phyloP scores from a whole-genome alignment of 2,797 vertebrate species.

The Pagetopsis macropterus region DNA sequence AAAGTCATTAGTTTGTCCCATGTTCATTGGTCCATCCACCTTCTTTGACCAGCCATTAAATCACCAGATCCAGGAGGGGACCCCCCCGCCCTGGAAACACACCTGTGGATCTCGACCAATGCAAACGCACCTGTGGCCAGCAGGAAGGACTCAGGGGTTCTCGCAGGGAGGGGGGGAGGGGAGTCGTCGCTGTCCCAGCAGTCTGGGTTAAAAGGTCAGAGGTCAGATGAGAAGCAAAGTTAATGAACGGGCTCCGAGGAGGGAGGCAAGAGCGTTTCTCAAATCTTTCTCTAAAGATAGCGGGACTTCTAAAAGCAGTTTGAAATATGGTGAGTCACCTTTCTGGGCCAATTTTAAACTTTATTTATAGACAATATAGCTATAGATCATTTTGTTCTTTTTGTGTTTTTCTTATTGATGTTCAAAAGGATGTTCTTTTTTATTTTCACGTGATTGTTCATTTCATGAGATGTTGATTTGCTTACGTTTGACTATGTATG shows the following conservation, averaged over 20 bases:
- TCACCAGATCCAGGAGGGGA: slow-evolving; percentile 20
- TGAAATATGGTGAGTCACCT: background rate
- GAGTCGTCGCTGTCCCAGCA: slow-evolving; percentile 89
- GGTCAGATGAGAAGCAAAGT: slow-evolving; percentile 78
- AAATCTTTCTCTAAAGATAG: background rate
- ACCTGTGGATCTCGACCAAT: slow-evolving; percentile 57
- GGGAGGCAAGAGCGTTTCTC: slow-evolving; percentile 9
- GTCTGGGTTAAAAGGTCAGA: slow-evolving; percentile 87
- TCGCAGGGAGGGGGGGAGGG: slow-evolving; percentile 92
- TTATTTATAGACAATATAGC: too few relatives aligned
- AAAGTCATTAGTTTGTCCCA: background rate
- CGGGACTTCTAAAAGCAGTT: background rate
- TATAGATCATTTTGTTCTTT: too few relatives aligned
- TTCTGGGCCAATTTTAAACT: background rate
- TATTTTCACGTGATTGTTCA: too few relatives aligned
- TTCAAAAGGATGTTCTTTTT: too few relatives aligned
- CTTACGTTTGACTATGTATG: too few relatives aligned
- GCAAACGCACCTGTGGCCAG: slow-evolving; percentile 90
- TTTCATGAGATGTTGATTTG: too few relatives aligned
- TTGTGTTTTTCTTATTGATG: too few relatives aligned
- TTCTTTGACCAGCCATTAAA: background rate
- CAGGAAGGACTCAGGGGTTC: slow-evolving; percentile 95
- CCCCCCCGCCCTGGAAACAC: slow-evolving; percentile 40
- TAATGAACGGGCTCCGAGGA: slow-evolving; percentile 48
- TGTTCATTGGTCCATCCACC: slow-evolving; percentile 1